Evolutionary conservation across 2,888 invertebrate genomes (phyloP).

Genomic region (Hypercompe scribonia): DNA sequence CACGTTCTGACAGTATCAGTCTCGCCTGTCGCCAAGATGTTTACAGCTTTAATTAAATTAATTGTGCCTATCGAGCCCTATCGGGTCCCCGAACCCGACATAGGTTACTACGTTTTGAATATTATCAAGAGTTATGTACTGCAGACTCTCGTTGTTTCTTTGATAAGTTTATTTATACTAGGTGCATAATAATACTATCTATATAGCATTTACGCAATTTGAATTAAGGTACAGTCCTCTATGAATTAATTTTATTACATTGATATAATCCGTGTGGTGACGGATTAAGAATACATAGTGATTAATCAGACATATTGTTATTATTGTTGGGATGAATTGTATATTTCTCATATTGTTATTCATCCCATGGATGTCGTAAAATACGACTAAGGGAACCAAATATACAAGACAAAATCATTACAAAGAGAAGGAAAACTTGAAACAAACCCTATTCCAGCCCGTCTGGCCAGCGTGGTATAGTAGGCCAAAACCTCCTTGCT

Average conservation of each 20-base stretch:
- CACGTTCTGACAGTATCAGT: slow-evolving; percentile 45
- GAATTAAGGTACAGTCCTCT: neutral
- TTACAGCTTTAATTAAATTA: slow-evolving; percentile 53
- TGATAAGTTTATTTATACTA: slow-evolving; percentile 32
- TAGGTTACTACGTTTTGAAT: slow-evolving; percentile 58
- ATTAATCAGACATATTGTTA: too few relatives aligned
- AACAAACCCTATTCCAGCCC: too few relatives aligned
- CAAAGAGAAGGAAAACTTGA: too few relatives aligned
- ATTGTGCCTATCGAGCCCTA: slow-evolving; percentile 43
- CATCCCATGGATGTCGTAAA: too few relatives aligned
- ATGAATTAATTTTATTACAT: neutral
- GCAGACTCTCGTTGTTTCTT: slow-evolving; percentile 33
- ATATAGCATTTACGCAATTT: neutral
- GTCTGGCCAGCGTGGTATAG: too few relatives aligned
- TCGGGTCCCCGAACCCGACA: slow-evolving; percentile 61
- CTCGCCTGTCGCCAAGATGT: slow-evolving; percentile 50
- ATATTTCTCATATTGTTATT: too few relatives aligned
- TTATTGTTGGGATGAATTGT: too few relatives aligned
- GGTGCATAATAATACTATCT: neutral
- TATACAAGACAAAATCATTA: too few relatives aligned
- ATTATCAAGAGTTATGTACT: slow-evolving; percentile 55
- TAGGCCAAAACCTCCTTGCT: too few relatives aligned
- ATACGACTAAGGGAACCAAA: too few relatives aligned
- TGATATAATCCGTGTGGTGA: too few relatives aligned
- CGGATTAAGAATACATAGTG: too few relatives aligned